Base-by-base conservation (phyloP, 2,888 invertebrate species). In the Sylvicola cinctus region DNA sequence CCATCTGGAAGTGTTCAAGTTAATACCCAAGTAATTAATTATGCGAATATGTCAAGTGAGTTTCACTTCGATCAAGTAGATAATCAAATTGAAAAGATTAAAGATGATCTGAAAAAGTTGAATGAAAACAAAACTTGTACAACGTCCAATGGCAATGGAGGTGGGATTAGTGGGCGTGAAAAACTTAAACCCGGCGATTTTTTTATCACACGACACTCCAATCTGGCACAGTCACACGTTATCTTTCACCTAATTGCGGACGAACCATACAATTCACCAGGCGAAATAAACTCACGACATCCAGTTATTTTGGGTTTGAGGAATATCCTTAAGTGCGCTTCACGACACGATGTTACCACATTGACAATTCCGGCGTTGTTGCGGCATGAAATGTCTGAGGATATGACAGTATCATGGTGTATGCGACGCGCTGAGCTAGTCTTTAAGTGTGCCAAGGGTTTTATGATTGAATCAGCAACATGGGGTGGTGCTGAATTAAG, bases 401-500 rank as follows among this genome's bases (percentile, higher is more conserved):
- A 85, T 51, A 85, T 91, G 87, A 95, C 93, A 0, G 78, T 90
- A 34, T 74, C 79, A 25, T 98, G 96, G 96, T 96, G 95, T 58
- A 70, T 83, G 50, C 81, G 88, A 47, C 66, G 96, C 46, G 95
- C 96, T 2, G 98, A 98, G 61, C 64, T 98, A 41, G 83, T 98
- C 38, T 88, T 95, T 50, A 98, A 99, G 61, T 99, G 98, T 61
- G 85, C 93, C 34, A 99, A 98, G 63, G 98, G 98, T 3, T 98
- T 96, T 60, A 85, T 98, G 84, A 90, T 99, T 58, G 98, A 98
- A 65, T 87, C 90, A 67, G 80, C 84, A 7, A 83, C 88, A 1
- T 81, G 88, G 75, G 87, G 87, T 40, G 87, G 87, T 23, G 78
- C 83, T 1, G 84, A 83, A 58, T 63, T 87, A 41, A 81, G 83